Base-by-base conservation (phyloP, 2,113 vertebrate genomes). In the Zosterops borbonicus region DNA sequence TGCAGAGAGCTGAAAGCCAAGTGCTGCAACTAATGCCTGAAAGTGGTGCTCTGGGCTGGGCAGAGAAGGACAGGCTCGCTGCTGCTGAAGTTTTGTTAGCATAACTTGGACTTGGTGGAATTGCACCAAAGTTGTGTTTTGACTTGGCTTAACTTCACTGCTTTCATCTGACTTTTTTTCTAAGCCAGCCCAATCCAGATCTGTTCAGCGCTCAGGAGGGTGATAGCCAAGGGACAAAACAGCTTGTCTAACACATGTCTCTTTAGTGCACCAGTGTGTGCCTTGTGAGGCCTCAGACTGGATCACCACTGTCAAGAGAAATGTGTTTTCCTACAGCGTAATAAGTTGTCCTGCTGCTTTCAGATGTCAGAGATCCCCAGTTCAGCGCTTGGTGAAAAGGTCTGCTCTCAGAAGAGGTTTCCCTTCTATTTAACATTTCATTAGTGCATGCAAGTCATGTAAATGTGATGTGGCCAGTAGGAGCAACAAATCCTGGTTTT, bases 201-300 rank as follows among this genome's bases (percentile, higher is more conserved):
- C 96, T 97, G n/a, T 92, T 97, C 93, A 94, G 97, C 41, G 49
- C 93, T 95, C 79, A 10, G 90, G 96, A 97, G 96, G 91, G 95
- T 94, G 90, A 87, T 94, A 95, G 95, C 94, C 95, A 97, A 96
- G 82, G 89, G 94, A 89, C 92, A 97, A 96, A 95, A 92, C 96
- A 97, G 96, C 90, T 97, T 97, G 95, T 95, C 93, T 96, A 98
- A 97, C 97, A 97, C 94, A 96, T 96, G 95, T 98, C 95, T 97
- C 96, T 96, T 96, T 96, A 97, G 96, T 97, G 96, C 94, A 96
- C 89, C 92, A 94, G 75, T 68, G 74, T 96, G 93, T 92, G 83
- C 73, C 84, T 96, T 91, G 86, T 90, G 95, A 87, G 91, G 87
- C 94, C 96, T 96, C 92, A 75, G 96, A 96, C 93, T 77, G 89